A percentile compares a stretch with the other conserved stretches of the same genome.
Evolutionary conservation across 1,140 invertebrate genomes (phyloP).

Genomic region (Antheraea pernyi): DNA sequence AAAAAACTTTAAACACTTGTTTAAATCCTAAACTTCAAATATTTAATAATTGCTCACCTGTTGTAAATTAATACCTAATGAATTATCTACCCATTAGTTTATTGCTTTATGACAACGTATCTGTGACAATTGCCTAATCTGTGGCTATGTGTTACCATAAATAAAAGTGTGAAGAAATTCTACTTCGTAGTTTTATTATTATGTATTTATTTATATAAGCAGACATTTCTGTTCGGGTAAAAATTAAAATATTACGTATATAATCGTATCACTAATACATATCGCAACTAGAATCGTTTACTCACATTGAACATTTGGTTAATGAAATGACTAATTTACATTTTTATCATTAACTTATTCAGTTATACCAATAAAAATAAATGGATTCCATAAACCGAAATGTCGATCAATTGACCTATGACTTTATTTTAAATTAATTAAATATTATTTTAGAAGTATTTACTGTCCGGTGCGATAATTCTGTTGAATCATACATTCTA

Average conservation of each 20-base stretch:
- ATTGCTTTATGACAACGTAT: not conserved
- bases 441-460: not conserved
- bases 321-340: slow-evolving; percentile 71
- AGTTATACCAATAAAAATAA: slow-evolving; percentile 30
- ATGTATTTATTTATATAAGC: slow-evolving; percentile 70
- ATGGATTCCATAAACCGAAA: slow-evolving; percentile 2
- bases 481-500: not conserved
- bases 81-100: not conserved
- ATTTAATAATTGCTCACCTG: slow-evolving; percentile 3
- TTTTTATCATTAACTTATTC: slow-evolving; percentile 61
- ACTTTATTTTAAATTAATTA: not conserved
- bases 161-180: slow-evolving; percentile 41
- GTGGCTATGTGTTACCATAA: not conserved
- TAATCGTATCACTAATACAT: slow-evolving; percentile 76
- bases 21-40: not conserved
- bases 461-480: not conserved
- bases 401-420: not conserved
- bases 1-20: not conserved
- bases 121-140: not conserved
- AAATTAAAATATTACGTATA: slow-evolving; percentile 80
- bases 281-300: slow-evolving; percentile 77
- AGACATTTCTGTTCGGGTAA: slow-evolving; percentile 73
- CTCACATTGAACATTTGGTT: slow-evolving; percentile 78
- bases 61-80: not conserved
- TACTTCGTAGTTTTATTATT: slow-evolving; percentile 77